Percentiles rank a stretch among this genome's conserved stretches.
phyloP scores from a whole-genome alignment of 2,888 invertebrate species.

The Smittia aterrima region DNA sequence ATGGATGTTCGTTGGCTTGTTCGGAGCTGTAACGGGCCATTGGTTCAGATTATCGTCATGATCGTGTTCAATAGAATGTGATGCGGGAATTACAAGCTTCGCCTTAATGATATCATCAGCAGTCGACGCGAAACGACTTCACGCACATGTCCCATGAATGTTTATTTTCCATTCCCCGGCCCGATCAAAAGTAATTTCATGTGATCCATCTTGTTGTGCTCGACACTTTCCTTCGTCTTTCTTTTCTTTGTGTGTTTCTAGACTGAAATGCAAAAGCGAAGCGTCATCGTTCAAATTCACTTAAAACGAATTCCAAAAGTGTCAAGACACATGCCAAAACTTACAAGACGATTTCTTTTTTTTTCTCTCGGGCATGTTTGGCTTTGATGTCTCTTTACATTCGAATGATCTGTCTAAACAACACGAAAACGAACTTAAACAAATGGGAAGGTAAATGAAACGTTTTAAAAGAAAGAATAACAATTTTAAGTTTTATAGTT shows the following conservation, averaged over 20 bases:
- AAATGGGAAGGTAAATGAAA: too few relatives aligned
- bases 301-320: conserved; percentile 12
- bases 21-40: conserved; percentile 6
- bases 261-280: neutral
- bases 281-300: conserved; percentile 12
- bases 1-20: neutral
- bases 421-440: conserved; percentile 2
- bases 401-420: conserved; percentile 2
- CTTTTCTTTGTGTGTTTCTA: neutral
- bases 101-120: conserved; percentile 22
- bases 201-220: conserved; percentile 31
- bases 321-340: conserved; percentile 33
- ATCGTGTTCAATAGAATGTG: conserved; percentile 12
- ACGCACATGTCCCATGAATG: conserved; percentile 14
- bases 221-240: conserved; percentile 2
- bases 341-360: conserved; percentile 2
- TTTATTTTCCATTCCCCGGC: neutral
- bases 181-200: conserved; percentile 33
- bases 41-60: neutral
- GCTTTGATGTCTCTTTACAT: conserved; percentile 14
- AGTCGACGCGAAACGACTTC: neutral
- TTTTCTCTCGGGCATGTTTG: neutral
- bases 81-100: conserved; percentile 9
- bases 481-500: neutral
- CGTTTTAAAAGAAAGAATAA: neutral